phyloP scores from a whole-genome alignment of 2,797 vertebrate species.

The Meda fulgida region DNA sequence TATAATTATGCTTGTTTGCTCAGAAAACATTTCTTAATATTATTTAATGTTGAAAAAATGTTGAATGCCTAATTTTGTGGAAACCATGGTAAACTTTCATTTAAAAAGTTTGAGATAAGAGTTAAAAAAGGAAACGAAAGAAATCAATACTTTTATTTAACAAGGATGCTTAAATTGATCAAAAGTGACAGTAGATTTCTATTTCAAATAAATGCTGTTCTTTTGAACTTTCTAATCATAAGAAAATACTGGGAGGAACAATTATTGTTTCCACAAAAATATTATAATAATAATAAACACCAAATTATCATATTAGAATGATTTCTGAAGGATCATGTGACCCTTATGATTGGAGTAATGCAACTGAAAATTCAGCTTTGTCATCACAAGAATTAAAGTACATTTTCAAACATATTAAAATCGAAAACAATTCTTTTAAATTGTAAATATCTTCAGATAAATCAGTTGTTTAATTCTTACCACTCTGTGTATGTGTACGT shows the following conservation, averaged over 20 bases:
- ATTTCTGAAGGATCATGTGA: not conserved
- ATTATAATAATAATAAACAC: not conserved
- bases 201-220: not conserved
- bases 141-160: not conserved
- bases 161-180: not conserved
- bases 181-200: not conserved
- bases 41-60: not conserved
- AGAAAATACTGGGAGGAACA: not conserved
- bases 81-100: not conserved
- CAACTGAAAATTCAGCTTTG: not conserved
- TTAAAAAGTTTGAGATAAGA: not conserved
- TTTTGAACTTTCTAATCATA: not conserved
- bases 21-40: not conserved
- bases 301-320: not conserved
- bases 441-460: not conserved
- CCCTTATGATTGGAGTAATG: not conserved
- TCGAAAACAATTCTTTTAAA: not conserved
- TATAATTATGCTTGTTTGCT: not conserved
- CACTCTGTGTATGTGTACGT: accelerated
- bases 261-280: too few species aligned
- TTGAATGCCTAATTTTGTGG: not conserved
- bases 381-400: not conserved
- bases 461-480: not conserved
- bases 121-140: not conserved
- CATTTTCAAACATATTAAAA: not conserved